These are phyloP conservation scores for Macquaria ambigua DNA, from an alignment of 2,113 vertebrate genomes.

Conservation along the genomic window DNA sequence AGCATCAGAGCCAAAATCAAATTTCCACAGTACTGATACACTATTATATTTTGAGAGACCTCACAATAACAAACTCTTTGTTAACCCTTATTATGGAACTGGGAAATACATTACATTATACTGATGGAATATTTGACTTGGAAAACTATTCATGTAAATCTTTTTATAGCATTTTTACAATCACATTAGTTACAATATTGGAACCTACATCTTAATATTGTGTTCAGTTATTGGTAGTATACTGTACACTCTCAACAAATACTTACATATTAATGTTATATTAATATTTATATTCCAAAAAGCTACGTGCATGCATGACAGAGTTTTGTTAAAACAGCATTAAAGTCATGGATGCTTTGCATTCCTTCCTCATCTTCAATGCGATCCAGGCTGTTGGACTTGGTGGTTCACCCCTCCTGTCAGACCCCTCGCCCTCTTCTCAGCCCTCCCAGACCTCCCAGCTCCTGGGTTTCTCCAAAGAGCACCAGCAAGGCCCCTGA, in stretches of 20 bases:
- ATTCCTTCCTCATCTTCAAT: conserved; percentile 1
- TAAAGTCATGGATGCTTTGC: not conserved
- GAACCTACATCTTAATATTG: no score
- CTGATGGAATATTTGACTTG: no score
- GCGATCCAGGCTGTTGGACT: conserved; percentile 86
- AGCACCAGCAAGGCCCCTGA: conserved; percentile 85
- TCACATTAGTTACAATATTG: no score
- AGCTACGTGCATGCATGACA: not conserved
- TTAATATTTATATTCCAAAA: not conserved
- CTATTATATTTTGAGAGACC: no score
- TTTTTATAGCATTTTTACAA: not conserved
- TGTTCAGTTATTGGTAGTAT: no score
- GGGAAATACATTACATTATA: not conserved
- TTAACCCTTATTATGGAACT: no score
- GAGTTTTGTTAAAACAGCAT: not conserved
- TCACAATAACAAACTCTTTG: no score
- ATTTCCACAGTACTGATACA: not conserved
- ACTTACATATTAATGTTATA: no score
- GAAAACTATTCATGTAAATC: not conserved
- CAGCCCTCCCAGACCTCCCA: conserved; percentile 75
- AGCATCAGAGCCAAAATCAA: not conserved
- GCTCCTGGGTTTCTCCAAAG: conserved; percentile 77
- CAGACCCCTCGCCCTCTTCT: conserved; percentile 72
- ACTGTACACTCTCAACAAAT: no score
- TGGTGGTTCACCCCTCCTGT: conserved; percentile 87